Percentiles rank a stretch among this genome's conserved stretches.
Conservation (phyloP, 2,888 invertebrate genomes). For the Papilio protenor region DNA sequence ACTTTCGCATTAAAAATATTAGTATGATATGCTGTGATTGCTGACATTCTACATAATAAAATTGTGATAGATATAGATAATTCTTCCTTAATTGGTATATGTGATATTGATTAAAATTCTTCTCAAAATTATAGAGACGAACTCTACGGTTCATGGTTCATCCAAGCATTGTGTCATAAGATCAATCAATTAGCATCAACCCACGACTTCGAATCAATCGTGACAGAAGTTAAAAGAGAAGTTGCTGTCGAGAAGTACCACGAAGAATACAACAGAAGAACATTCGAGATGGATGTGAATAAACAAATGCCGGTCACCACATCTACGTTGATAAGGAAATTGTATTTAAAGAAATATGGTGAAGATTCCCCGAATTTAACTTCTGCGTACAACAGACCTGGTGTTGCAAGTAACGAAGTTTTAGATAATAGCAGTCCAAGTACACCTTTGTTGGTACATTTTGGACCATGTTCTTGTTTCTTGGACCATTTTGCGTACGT, state of each 20-base stretch:
- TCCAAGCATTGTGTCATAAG: slow-evolving; percentile 69
- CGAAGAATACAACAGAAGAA: slow-evolving; percentile 56
- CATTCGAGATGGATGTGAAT: slow-evolving; percentile 58
- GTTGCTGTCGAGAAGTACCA: slow-evolving; percentile 66
- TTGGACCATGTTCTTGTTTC: slow-evolving; percentile 60
- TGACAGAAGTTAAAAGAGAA: slow-evolving; percentile 67
- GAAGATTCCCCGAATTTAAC: slow-evolving; percentile 44
- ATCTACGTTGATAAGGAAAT: slow-evolving; percentile 65
- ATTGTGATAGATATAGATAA: no score
- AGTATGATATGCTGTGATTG: no score
- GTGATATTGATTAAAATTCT: not conserved
- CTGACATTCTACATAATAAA: not conserved
- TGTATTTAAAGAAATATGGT: slow-evolving; percentile 60
- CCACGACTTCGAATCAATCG: slow-evolving; percentile 67
- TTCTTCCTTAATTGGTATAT: no score
- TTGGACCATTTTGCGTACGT: slow-evolving; percentile 62
- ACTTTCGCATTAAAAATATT: no score
- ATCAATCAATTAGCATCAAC: slow-evolving; percentile 58
- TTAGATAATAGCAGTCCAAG: slow-evolving; percentile 48
- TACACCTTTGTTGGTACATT: slow-evolving; percentile 55
- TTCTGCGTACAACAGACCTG: slow-evolving; percentile 32
- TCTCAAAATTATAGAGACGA: slow-evolving; percentile 55
- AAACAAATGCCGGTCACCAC: slow-evolving; percentile 66
- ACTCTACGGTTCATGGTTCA: slow-evolving; percentile 70
- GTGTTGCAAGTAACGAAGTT: slow-evolving; percentile 50